Evolutionary conservation across 1,140 invertebrate genomes (phyloP), one percentile per base, ranked within the genome.

Genomic region (Gonatopus flavifemur): DNA sequence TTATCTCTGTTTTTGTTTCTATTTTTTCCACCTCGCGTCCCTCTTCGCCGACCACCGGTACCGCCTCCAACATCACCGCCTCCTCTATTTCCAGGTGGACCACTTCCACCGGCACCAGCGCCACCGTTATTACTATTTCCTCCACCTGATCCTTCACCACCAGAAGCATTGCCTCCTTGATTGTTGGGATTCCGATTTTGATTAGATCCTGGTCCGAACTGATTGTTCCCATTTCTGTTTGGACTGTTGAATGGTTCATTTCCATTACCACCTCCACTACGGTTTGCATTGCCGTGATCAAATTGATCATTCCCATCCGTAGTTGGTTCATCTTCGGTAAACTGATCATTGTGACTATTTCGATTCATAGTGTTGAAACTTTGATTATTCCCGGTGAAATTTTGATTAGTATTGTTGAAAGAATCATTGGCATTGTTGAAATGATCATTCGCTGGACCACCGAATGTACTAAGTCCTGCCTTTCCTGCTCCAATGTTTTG

Each of bases 1-100:
- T 47, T 59, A 15, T 68, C 65, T 12, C 55, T 53, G 35, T 70
- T 70, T 45, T 70, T 70, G 45, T 69, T 69, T 41, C 65, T 56
- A 39, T 68, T 68, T 28, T 66, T 67, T 25, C 67, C 68, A 42
- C 66, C 67, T 33, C 67, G 51, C 21, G 30, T 57, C 4, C 66
- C 65, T 20, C 67, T 56, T 16, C 21, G 3, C 35, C 57, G 41
- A 7, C 39, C 25, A 21, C 12, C 24, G 10, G 39, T 52, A 25
- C 12, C 36, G 15, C 42, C 54, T 15, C 33, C 44, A 28, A 41
- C 28, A 20, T 35, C 31, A 22, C 40, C 30, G 19, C 44, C 18
- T 28, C 47, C 42, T 49, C 55, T 52, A 47, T 52, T 54, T 32
- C 49, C 52, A 25, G 22, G 25, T 5, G 13, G 41, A 7, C 39